Base-by-base conservation (phyloP, 2,888 invertebrate genomes). In the Leucophenga montana region DNA sequence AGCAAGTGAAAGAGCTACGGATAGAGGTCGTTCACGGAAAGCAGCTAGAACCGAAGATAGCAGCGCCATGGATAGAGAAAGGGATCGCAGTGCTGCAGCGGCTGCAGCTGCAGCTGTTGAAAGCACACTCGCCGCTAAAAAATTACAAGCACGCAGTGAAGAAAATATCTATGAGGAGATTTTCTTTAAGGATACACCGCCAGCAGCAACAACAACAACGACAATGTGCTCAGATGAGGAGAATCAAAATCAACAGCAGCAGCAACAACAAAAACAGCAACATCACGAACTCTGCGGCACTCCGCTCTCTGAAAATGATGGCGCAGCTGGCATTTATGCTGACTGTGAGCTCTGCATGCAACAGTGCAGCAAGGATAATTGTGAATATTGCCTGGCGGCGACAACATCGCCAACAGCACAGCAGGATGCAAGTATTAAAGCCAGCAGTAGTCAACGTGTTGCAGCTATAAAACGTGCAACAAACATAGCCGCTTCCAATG, bases 131-230 rank as follows among this genome's bases (percentile, higher is more conserved):
- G 70, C 59, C 33, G 68, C 78, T 8, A 85, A 82, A 64, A 84
- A 85, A 39, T 57, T 81, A 20, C 83, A 84, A 1, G 82, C 87
- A 1, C 87, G 86, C 75, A 89, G 89, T 71, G 89, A 89, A 61
- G 89, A 89, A 71, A 89, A 89, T 70, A 89, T 89, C 57, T 89
- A 89, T 70, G 89, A 89, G 71, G 89, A 89, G 76, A 89, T 89
- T 39, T 89, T 86, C 72, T 89, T 88, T 67, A 85, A 86, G 68
- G 88, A 89, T 44, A 82, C 85, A 27, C 79, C 77, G 69, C 73
- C 13, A 71, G 71, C 68, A 48, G 20, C 62, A 67, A 9, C 69
- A 66, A 20, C 27, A 2, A 48, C 64, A 44, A 66, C 76, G 72
- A 8, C 9, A 1, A 31, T 31, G 9, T 18, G 67, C 27, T 80